phyloP scores from a whole-genome alignment of 2,797 vertebrate species.

The Nannoperca obscura region DNA sequence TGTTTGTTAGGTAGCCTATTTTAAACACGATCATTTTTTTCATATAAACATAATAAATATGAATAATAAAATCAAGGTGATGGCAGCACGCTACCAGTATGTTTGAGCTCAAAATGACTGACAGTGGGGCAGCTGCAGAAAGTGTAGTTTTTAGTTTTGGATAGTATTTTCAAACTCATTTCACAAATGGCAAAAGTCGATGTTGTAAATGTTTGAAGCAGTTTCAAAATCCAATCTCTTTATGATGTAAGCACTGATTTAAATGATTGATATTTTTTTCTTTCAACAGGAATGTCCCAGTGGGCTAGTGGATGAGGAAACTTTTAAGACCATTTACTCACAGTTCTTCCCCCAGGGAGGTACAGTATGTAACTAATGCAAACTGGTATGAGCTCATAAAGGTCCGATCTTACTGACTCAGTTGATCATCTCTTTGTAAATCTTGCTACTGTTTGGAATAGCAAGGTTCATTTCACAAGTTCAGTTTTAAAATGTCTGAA shows the following conservation, averaged over 20 bases:
- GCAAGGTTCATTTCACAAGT: neutral
- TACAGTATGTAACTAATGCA: slow-evolving; percentile 58
- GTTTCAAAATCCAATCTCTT: neutral
- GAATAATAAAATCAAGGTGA: neutral
- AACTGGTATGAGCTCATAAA: neutral
- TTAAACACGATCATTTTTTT: neutral
- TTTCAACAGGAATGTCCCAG: slow-evolving; percentile 92
- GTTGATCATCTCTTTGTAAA: neutral
- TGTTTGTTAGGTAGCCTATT: neutral
- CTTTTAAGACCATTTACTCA: slow-evolving; percentile 94
- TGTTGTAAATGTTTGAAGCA: neutral
- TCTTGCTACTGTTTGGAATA: neutral
- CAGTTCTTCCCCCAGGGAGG: slow-evolving; percentile 98
- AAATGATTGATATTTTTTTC: neutral
- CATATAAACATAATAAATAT: neutral
- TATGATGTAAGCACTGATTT: neutral
- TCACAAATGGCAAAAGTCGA: neutral
- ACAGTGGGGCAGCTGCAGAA: neutral
- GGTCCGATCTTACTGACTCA: neutral
- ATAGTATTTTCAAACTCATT: neutral
- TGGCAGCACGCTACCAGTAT: neutral
- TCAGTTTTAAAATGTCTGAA: neutral
- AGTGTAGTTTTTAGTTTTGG: too few relatives aligned
- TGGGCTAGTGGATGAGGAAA: slow-evolving; percentile 94
- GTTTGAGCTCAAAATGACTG: neutral